phyloP scores from a whole-genome alignment of 1,140 invertebrate genomes.

The Sarcophaga bullata region DNA sequence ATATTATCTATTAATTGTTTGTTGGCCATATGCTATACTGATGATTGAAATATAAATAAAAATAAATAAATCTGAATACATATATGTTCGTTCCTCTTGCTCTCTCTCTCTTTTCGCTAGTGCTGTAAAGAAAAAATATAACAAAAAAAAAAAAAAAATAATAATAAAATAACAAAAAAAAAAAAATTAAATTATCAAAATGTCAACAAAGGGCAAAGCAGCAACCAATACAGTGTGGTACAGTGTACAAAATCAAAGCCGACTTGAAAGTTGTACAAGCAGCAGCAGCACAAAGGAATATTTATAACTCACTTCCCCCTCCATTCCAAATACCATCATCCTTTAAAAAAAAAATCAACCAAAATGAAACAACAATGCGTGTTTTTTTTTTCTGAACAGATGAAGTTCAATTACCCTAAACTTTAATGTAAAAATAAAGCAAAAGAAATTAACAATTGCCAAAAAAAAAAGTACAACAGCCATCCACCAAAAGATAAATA shows the following conservation, averaged over 20 bases:
- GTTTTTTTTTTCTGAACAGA: neutral
- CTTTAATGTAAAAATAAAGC: neutral
- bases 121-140: neutral
- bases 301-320: neutral
- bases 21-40: neutral
- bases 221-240: neutral
- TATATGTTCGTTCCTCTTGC: neutral
- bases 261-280: neutral
- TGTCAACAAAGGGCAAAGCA: constrained; percentile 38
- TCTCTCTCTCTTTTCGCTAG: neutral
- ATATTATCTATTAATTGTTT: constrained; percentile 25
- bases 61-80: neutral
- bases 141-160: neutral
- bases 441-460: constrained; percentile 20
- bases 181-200: constrained; percentile 34
- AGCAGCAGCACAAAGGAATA: constrained; percentile 34
- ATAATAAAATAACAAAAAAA: too few species aligned
- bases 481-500: neutral
- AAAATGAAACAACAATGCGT: constrained; percentile 11
- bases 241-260: constrained; percentile 2
- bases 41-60: constrained; percentile 11
- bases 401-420: constrained; percentile 37
- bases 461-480: neutral
- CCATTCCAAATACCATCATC: constrained; percentile 8
- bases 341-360: neutral